phyloP scores from a whole-genome alignment of 2,888 invertebrate genomes.

The Xanthia togata region DNA sequence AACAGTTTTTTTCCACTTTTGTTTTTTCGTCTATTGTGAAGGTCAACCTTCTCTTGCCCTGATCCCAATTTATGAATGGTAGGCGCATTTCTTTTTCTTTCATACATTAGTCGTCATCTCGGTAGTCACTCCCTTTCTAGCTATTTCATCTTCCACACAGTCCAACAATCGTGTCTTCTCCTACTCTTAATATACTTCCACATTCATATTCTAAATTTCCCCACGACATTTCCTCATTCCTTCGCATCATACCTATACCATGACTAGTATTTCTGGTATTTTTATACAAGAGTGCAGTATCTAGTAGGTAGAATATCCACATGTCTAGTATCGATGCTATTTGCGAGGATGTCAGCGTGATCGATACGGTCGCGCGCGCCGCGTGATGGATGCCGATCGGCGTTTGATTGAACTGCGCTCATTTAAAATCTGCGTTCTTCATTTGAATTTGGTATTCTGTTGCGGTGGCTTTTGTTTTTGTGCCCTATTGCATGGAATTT shows the following conservation, averaged over 20 bases:
- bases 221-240: background rate
- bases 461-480: background rate
- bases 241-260: background rate
- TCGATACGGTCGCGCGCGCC: constrained; percentile 22
- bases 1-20: background rate
- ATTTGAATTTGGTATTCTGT: constrained; percentile 8
- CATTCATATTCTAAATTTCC: background rate
- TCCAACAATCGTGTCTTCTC: background rate
- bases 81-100: background rate
- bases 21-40: background rate
- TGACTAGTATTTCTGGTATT: background rate
- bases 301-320: background rate
- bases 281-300: background rate
- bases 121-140: background rate
- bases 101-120: background rate
- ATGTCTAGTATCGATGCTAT: background rate
- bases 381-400: constrained; percentile 34
- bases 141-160: background rate
- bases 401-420: constrained; percentile 31
- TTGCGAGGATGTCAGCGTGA: constrained; percentile 35
- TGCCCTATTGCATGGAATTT: background rate
- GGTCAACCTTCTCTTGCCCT: background rate
- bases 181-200: background rate
- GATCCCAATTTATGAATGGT: background rate
- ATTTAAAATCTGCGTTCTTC: constrained; percentile 16